Evolutionary conservation across 2,113 vertebrate genomes (phyloP).

Genomic region (Mugil cephalus): DNA sequence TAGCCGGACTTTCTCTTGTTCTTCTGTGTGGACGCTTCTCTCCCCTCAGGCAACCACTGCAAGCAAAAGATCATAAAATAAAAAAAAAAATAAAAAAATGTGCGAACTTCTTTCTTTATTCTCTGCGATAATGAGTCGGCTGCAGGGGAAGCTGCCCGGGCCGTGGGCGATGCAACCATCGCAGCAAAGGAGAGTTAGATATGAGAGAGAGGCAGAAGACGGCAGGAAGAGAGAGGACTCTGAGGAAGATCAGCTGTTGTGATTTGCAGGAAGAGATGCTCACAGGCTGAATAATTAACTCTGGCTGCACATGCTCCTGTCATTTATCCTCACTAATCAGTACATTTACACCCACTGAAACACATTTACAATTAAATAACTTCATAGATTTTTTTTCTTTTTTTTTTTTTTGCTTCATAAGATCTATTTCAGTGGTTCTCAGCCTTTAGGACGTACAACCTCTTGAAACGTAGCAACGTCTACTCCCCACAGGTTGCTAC

Average conservation of each 20-base stretch:
- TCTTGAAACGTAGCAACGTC: not conserved
- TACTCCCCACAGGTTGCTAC: not conserved
- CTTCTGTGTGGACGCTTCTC: slow-evolving; percentile 23
- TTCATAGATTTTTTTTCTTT: slow-evolving; percentile 53
- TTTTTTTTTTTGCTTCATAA: slow-evolving; percentile 59
- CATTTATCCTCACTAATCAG: slow-evolving; percentile 17
- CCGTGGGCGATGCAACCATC: slow-evolving; percentile 16
- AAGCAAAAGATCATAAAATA: slow-evolving; percentile 27
- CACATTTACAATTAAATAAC: slow-evolving; percentile 74
- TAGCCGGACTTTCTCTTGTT: slow-evolving; percentile 24
- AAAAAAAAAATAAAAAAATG: slow-evolving; percentile 6
- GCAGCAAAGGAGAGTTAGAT: slow-evolving; percentile 31
- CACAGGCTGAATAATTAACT: slow-evolving; percentile 48
- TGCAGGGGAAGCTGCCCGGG: slow-evolving; percentile 6
- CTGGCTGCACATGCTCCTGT: slow-evolving; percentile 24
- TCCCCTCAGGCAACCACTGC: slow-evolving; percentile 2
- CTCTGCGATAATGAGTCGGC: slow-evolving; percentile 37
- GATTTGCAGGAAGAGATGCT: slow-evolving; percentile 37
- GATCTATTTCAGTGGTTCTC: slow-evolving; percentile 41
- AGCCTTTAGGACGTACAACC: not conserved
- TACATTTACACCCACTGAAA: slow-evolving; percentile 33
- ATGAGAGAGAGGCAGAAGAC: slow-evolving; percentile 24
- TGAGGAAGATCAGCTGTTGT: slow-evolving; percentile 43
- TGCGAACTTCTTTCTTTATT: slow-evolving; percentile 9
- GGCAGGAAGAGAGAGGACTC: slow-evolving; percentile 33